Evolutionary conservation across 2,113 vertebrate genomes (phyloP), one percentile per base, ranked within the genome.

Genomic region (Mungos mungo): DNA sequence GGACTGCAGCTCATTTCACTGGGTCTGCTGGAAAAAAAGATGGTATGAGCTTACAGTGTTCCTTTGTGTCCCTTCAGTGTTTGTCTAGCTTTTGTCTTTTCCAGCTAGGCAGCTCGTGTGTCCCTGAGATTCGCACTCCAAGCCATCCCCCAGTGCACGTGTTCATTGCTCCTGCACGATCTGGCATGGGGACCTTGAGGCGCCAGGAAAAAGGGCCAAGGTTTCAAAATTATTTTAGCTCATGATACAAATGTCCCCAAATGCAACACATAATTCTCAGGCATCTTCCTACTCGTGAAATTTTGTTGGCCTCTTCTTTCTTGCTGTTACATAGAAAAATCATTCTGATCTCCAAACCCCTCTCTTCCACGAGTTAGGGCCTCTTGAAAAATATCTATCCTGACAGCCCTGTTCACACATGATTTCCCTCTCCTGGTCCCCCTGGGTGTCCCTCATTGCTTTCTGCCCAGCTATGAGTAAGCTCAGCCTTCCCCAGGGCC

Each of bases 371-470:
- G 72, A 81, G 72, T 79, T 52, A 94, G 63, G 80, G 50, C 57
- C 88, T 96, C 84, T 94, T 88, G 79, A 88, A 96, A 97, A 96
- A 92, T 82, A 33, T 92, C 88, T 96, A 63, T 84, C 69, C 90
- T 84, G 60, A 96, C 81, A 96, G 86, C 13, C 27, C 14, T 21
- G 33, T 35, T 96, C 88, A 66, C 74, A 84, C 47, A 72, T 57
- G 50, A 25, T 47, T 92, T 88, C 57, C 76, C 54, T 52, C 47
- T 52, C 81, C 68, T 11, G 5, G 31, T 74, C 81, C 90, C 88
- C 60, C 35, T 89, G 71, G 52, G 76, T 27, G 31, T 89, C 35
- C 52, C 33, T 50, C 50, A 41, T 1, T 29, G 66, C 47, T 77
- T 72, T 65, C 89, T 3, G 25, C 88, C 38, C 47, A 72, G 63